Evolutionary conservation across 2,888 invertebrate genomes (phyloP), one percentile per base, ranked within the genome.

Genomic region (Scaeva pyrastri): DNA sequence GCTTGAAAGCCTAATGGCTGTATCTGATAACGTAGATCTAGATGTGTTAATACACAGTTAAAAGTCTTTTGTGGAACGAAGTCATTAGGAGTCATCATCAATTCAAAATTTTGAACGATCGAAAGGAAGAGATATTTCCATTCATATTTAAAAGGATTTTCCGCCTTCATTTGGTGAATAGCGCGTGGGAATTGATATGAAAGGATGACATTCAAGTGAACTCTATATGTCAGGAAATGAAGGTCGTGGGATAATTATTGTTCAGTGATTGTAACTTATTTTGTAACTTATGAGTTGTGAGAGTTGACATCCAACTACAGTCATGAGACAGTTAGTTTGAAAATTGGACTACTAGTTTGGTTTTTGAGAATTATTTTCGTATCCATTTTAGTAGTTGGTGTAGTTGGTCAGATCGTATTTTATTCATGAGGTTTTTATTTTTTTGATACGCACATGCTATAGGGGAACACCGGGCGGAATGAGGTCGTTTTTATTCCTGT

Each of bases 11-110:
- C 66, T 80, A 85, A 80, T 85, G 72, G 68, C 48, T 58, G 11
- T 23, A 16, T 31, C 71, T 71, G 71, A 74, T 75, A 84, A 70
- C 41, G 78, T 23, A 26, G 45, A 39, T 84, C 71, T 80, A 75
- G 58, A 75, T 72, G 58, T 84, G 75, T 75, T 72, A 84, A 80
- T 80, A 16, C 10, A n/a, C 16, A 75, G 11, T 19, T 16, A 21
- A 2, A 60, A 64, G 64, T 56, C 84, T 71, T 79, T 79, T 79
- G 70, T 78, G 58, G 56, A 50, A 71, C 62, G 71, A 50, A 80
- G 68, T 73, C 76, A 76, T 76, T 82, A 82, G 72, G 72, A 76
- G 76, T 72, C 72, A 80, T 80, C 80, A 75, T 80, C 75, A 68
- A 71, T 72, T 80, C 43, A 39, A 11, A 73, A 66, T 66, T 62